Evolutionary conservation across 2,888 invertebrate species (phyloP), one percentile per base, ranked within the genome.

Genomic region (Volucella inanis): DNA sequence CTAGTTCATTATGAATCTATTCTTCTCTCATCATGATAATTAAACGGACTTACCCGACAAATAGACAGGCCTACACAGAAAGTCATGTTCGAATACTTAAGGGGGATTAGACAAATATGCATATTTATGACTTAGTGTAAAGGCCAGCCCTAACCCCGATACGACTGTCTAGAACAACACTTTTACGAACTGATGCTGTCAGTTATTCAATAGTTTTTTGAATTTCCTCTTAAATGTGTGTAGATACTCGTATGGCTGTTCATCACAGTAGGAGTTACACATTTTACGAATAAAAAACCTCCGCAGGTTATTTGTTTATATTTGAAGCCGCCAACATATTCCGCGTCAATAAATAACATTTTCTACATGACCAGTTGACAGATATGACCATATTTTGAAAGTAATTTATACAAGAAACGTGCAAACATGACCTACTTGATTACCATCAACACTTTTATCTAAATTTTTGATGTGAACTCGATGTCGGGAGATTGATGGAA

Each of bases 371-470:
- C 70, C 70, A 70, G 50, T 75, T 65, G 84, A 76, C 84, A 76
- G 39, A 43, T 71, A 71, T 75, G 64, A 55, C 84, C 80, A 84
- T 84, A 84, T 65, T 75, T 75, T 41, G 43, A 75, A 47, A 55
- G n/a, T 80, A 84, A 84, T 80, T 71, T 80, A 67, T 72, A 61
- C 77, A 45, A n/a, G 49, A 68, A 83, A 78, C 83, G 68, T 61
- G 79, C 84, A 75, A 84, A 80, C 84, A 79, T 84, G 84, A 80
- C 84, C 84, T 50, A 84, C 80, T 84, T 84, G 79, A 83, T 83
- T 83, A 79, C 22, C 78, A 83, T 83, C 68, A 78, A 72, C 82
- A 68, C 75, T 75, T 50, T 55, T 55, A 47, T 22, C 2, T 22
- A 22, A 43, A 49, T 38, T 38, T 12, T 8, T 52, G 39, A 41